Base-by-base conservation (phyloP, 2,888 invertebrate species). In the Nesidiocoris tenuis region DNA sequence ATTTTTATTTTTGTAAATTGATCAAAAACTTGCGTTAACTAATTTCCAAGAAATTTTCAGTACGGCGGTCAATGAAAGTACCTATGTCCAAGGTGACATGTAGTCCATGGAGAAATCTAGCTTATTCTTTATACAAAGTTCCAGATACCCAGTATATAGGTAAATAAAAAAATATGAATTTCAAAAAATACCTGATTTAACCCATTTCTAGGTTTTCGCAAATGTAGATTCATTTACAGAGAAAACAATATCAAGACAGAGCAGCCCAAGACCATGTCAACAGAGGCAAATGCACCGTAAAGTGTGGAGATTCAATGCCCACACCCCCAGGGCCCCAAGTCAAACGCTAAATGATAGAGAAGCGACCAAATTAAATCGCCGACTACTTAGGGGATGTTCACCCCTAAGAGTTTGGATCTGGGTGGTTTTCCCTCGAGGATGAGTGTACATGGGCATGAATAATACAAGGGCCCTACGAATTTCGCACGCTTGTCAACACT, bases 271-370 rank as follows among this genome's bases (percentile, higher is more conserved):
- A n/a, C n/a, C 39, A 70, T 24, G 70, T 70, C 70, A 70, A 70
- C 70, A 70, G 59, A 59, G 23, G 70, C 19, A 57, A 70, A 70
- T 70, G 61, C 21, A 70, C 70, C 61, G 70, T 70, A 70, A 70
- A 70, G 59, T 57, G 57, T 57, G 59, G 17, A 24, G 70, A 70
- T 70, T 70, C 17, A 25, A 70, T 70, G 57, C 57, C 18, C 59
- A 18, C 61, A 24, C 23, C 57, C 70, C 61, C 23, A 18, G 67
- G 23, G 56, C 17, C 19, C 21, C 70, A 25, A 70, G 70, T 70
- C 70, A 70, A 70, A 70, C 70, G 70, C 70, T 70, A 70, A 70
- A 70, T 70, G 70, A 70, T 70, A 57, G 70, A 70, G 70, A 70
- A 59, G 70, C 70, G 70, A 70, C 70, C 70, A 70, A 70, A 70